phyloP scores from a whole-genome alignment of 2,113 vertebrate species.

The Daubentonia madagascariensis region DNA sequence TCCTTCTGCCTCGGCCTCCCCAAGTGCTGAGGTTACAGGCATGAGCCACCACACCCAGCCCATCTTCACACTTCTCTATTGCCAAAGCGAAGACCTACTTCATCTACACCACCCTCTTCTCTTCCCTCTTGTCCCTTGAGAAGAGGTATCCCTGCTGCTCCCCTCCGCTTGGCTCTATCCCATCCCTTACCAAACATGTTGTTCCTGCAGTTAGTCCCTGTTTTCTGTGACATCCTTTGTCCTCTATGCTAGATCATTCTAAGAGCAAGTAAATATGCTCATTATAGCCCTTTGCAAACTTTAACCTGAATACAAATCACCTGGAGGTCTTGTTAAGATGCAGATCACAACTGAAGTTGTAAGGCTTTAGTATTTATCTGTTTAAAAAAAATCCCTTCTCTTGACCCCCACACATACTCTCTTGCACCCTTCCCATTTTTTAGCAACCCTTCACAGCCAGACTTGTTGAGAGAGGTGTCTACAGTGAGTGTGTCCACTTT shows the following conservation, averaged over 20 bases:
- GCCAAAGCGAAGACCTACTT: not conserved
- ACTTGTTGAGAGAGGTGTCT: not conserved
- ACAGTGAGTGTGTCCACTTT: not conserved
- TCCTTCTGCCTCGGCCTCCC: no score
- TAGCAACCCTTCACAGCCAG: not conserved
- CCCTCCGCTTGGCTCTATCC: not conserved
- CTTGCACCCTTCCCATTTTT: not conserved
- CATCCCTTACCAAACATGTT: not conserved
- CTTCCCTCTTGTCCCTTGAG: not conserved
- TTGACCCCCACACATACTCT: not conserved
- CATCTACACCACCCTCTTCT: not conserved
- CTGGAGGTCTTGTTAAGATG: not conserved
- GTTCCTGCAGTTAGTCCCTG: accelerated
- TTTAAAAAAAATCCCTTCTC: not conserved
- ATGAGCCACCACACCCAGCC: no score
- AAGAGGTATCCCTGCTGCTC: not conserved
- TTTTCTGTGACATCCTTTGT: not conserved
- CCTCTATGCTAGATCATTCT: not conserved
- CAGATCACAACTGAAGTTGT: not conserved
- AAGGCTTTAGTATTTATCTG: not conserved
- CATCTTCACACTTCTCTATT: not conserved
- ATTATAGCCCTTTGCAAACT: not conserved
- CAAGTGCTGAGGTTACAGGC: no score
- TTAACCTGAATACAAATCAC: not conserved
- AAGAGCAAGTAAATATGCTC: not conserved